Conservation (phyloP, 2,888 invertebrate species). For the Yponomeuta malinellus region DNA sequence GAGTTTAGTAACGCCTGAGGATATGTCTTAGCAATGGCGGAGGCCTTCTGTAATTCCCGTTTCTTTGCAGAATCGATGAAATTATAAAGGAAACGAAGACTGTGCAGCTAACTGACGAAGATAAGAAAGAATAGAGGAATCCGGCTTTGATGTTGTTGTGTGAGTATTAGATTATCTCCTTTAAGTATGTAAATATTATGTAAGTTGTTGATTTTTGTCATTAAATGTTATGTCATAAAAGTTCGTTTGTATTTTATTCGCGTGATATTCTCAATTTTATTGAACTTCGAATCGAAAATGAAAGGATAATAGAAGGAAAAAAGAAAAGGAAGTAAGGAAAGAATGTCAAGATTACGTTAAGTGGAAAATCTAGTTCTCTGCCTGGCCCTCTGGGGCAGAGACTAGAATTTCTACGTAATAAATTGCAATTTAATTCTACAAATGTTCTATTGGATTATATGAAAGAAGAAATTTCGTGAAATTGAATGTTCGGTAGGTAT, state of each 20-base stretch:
- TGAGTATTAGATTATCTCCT: not conserved
- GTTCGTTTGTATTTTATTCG: not conserved
- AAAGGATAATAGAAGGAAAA: too few species aligned
- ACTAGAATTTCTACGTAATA: too few species aligned
- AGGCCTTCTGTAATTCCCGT: not conserved
- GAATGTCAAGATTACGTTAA: too few species aligned
- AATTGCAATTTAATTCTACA: too few species aligned
- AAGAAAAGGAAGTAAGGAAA: too few species aligned
- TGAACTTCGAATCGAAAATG: too few species aligned
- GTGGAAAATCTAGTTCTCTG: too few species aligned
- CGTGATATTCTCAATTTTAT: not conserved
- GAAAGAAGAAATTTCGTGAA: too few species aligned
- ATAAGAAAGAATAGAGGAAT: constrained; percentile 41
- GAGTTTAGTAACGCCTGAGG: too few species aligned
- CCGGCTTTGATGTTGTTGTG: not conserved
- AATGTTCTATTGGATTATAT: too few species aligned
- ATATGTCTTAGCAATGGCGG: not conserved
- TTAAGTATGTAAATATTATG: not conserved
- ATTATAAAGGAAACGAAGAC: constrained; percentile 78
- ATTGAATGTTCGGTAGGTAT: too few species aligned
- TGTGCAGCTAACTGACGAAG: constrained; percentile 70
- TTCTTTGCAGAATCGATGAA: constrained; percentile 70
- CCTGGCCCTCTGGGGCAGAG: too few species aligned
- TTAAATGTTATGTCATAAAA: not conserved
- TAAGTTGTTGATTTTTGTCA: not conserved